Evolutionary conservation across 37 sponge, comb jelly and placozoan genomes (phyloP), one percentile per base, ranked within the genome.

Genomic region (Agelas oroides): DNA sequence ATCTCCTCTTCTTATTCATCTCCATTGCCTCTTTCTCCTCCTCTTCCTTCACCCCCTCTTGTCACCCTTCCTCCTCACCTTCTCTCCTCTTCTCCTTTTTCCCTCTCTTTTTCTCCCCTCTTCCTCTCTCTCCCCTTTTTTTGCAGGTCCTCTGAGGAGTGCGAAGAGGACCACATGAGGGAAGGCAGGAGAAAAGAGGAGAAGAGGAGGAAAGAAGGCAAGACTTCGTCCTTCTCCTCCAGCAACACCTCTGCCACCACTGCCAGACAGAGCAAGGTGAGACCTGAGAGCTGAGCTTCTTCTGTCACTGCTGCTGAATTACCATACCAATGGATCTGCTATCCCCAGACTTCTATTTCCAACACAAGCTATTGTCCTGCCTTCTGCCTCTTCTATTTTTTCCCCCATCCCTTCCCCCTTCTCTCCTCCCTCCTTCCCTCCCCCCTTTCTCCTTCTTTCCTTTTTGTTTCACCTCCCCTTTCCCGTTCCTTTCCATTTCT

Each of bases 1-100:
- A n/a, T n/a, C n/a, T n/a, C n/a, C n/a, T n/a, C n/a, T n/a, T n/a
- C n/a, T n/a, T n/a, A n/a, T n/a, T n/a, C n/a, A n/a, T n/a, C n/a
- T n/a, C n/a, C n/a, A n/a, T 46, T 8, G 46, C 46, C n/a, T 31
- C 74, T 16, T 27, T 23, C 55, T 40, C 62, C 63, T 77, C 77
- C 39, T 56, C 62, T 28, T 40, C 62, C 59, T 60, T 36, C 38
- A 30, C 80, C 53, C 54, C 67, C 54, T n/a, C n/a, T n/a, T n/a
- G n/a, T n/a, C n/a, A n/a, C n/a, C n/a, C n/a, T n/a, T n/a, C n/a
- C n/a, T n/a, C n/a, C n/a, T n/a, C n/a, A n/a, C n/a, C n/a, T n/a
- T n/a, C n/a, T n/a, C n/a, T n/a, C n/a, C n/a, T n/a, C n/a, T n/a
- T n/a, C n/a, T n/a, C n/a, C 74, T 16, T 27, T 23, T 27, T 40